Conservation (phyloP, 2,888 invertebrate genomes). For the Acronicta alni region DNA sequence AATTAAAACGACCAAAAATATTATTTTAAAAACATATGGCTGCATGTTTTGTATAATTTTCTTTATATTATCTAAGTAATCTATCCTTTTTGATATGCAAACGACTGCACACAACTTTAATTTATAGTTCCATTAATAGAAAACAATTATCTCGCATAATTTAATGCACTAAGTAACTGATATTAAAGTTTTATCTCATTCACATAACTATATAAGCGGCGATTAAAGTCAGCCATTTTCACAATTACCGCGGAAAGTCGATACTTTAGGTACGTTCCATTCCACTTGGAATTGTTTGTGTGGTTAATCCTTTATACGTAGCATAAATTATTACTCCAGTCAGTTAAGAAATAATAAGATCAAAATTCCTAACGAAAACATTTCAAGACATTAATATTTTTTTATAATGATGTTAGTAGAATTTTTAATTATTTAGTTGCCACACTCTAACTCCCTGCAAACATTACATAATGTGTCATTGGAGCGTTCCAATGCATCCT, state of each 20-base stretch:
- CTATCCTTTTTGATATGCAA: constrained; percentile 1
- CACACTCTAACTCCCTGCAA: constrained; percentile 3
- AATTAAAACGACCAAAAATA: constrained; percentile 59
- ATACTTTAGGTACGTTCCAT: constrained; percentile 63
- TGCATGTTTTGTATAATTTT: constrained; percentile 50
- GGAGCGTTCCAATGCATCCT: constrained; percentile 25
- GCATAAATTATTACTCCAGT: too few species aligned
- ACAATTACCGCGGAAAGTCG: constrained; percentile 69
- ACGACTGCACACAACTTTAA: constrained; percentile 10
- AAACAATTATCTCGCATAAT: constrained; percentile 8
- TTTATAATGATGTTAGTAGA: constrained; percentile 17
- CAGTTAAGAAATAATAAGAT: too few species aligned
- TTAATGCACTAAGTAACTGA: constrained; percentile 12
- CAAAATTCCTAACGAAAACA: neutral
- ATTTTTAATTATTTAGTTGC: constrained; percentile 5
- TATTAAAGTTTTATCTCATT: constrained; percentile 41
- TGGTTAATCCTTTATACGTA: too few species aligned
- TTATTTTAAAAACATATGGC: constrained; percentile 56
- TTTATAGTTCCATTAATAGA: constrained; percentile 8
- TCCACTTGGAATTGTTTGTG: constrained; percentile 27
- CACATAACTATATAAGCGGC: constrained; percentile 37
- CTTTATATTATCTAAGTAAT: too few species aligned
- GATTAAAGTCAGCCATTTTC: constrained; percentile 53
- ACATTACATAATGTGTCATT: constrained; percentile 43
- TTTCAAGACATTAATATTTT: neutral